These are phyloP conservation scores for Myrmophylax atrothorax DNA, from an alignment of 2,113 vertebrate genomes.

Conservation along the genomic window DNA sequence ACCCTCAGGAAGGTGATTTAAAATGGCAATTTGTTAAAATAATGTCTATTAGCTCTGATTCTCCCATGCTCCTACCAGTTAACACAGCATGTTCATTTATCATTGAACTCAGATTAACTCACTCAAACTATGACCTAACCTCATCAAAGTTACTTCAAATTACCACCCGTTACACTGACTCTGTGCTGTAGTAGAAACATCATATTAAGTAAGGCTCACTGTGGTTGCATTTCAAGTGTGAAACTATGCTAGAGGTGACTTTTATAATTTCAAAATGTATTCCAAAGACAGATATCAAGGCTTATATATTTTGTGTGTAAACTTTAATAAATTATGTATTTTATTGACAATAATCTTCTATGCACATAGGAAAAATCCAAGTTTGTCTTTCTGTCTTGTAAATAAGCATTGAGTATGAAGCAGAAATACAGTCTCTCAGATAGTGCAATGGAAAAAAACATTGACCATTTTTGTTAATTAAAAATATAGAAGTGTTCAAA, in stretches of 20 bases:
- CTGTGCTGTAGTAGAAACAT: background rate
- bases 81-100: slow-evolving; percentile 62
- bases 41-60: slow-evolving; percentile 69
- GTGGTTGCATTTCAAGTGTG: slow-evolving; percentile 25
- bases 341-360: background rate
- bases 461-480: background rate
- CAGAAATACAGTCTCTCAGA: background rate
- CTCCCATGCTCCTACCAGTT: slow-evolving; percentile 57
- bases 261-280: background rate
- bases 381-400: background rate
- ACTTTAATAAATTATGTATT: background rate
- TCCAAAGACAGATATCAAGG: background rate
- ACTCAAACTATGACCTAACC: slow-evolving; percentile 57
- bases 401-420: background rate
- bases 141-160: slow-evolving; percentile 60
- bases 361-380: background rate
- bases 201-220: background rate
- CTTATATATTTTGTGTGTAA: background rate
- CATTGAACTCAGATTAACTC: slow-evolving; percentile 65
- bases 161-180: slow-evolving; percentile 29
- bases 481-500: background rate
- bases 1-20: slow-evolving; percentile 66
- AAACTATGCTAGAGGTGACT: background rate
- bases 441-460: background rate
- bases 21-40: slow-evolving; percentile 73